Evolutionary conservation across 2,113 vertebrate genomes (phyloP).

Genomic region (Myotis brandtii): DNA sequence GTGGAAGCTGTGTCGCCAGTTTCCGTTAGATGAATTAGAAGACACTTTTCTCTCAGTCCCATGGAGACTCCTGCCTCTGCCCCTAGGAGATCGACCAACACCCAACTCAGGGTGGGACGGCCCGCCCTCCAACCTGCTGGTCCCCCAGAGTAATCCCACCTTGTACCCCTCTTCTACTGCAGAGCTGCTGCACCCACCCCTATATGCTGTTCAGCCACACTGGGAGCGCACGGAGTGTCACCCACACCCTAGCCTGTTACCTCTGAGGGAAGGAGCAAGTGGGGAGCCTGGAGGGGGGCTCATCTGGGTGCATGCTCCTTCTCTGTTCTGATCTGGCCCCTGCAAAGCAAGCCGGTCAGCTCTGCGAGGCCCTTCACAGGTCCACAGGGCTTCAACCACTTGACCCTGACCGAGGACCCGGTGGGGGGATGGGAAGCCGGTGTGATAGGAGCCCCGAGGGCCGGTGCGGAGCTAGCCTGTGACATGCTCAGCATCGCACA

Average conservation of each 20-base stretch:
- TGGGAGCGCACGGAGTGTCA: fast-evolving
- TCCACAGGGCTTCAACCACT: neutral
- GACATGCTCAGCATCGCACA: neutral
- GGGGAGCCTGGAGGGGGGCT: neutral
- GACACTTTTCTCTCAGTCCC: neutral
- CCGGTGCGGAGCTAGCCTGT: neutral
- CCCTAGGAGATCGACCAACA: neutral
- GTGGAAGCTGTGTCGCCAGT: neutral
- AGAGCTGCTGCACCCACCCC: neutral
- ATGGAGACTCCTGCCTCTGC: too few relatives aligned
- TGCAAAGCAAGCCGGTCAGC: neutral
- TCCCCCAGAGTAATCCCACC: neutral
- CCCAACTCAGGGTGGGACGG: neutral
- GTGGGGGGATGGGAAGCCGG: neutral
- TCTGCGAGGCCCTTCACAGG: neutral
- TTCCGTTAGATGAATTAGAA: neutral
- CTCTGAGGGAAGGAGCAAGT: neutral
- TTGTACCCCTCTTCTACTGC: neutral
- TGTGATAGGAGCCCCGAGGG: neutral
- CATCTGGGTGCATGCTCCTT: neutral
- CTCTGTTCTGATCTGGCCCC: neutral
- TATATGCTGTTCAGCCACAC: neutral
- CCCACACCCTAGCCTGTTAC: neutral
- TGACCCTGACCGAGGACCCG: neutral
- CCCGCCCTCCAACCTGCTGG: neutral